Conservation (phyloP, 2,113 vertebrate species). For the Cavia porcellus region DNA sequence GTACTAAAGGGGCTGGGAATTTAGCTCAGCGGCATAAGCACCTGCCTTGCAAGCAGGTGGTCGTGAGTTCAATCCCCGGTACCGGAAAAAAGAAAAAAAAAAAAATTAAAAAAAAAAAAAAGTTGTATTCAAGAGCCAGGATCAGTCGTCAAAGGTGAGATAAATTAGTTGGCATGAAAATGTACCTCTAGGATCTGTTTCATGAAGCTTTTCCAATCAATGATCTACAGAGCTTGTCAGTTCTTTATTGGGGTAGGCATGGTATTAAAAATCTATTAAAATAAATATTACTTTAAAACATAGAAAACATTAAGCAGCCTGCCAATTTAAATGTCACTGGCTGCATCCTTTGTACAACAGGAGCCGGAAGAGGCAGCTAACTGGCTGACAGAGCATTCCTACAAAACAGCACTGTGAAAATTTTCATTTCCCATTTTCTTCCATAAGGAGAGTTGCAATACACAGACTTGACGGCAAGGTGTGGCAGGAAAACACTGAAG, state of each 20-base stretch:
- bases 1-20: not conserved
- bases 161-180: slow-evolving; percentile 34
- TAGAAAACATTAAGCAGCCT: slow-evolving; percentile 63
- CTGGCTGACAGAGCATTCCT: not conserved
- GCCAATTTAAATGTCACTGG: slow-evolving; percentile 36
- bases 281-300: slow-evolving; percentile 73
- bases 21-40: no score
- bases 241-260: slow-evolving; percentile 34
- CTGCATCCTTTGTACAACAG: slow-evolving; percentile 46
- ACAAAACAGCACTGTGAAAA: slow-evolving; percentile 46
- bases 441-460: not conserved
- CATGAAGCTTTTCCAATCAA: slow-evolving; percentile 1
- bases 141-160: slow-evolving; percentile 37
- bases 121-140: not conserved
- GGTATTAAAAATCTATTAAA: slow-evolving; percentile 69
- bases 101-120: no score
- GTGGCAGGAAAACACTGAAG: not conserved
- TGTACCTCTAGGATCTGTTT: slow-evolving; percentile 17
- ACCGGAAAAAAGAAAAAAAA: no score
- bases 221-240: not conserved
- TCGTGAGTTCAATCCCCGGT: no score
- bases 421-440: not conserved
- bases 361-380: slow-evolving; percentile 38
- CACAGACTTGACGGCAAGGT: not conserved
- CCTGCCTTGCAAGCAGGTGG: no score